Conservation (phyloP, 2,113 vertebrate species). For the Python bivittatus region DNA sequence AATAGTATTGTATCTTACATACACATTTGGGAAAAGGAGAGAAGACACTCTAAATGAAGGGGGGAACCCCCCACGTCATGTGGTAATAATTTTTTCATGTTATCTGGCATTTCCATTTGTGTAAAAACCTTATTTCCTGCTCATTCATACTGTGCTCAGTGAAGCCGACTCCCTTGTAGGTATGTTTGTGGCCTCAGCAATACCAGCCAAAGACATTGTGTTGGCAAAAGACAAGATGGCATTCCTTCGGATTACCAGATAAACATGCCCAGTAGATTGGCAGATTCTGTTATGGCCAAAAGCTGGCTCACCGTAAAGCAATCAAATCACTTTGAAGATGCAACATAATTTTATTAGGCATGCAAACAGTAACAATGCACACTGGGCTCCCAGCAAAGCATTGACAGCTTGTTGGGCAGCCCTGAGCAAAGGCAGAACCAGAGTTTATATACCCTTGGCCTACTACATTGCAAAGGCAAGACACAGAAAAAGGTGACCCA, state of each 20-base stretch:
- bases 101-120: background rate
- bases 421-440: no score
- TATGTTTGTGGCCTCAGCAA: background rate
- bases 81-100: background rate
- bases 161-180: background rate
- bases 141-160: background rate
- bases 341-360: background rate
- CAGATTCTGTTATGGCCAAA: background rate
- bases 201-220: background rate
- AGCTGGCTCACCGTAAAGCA: background rate
- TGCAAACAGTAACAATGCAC: background rate
- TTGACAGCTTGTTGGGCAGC: background rate
- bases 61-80: background rate
- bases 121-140: background rate
- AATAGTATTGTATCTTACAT: background rate
- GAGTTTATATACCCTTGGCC: background rate
- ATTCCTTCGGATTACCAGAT: background rate
- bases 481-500: background rate
- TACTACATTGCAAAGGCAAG: background rate
- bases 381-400: background rate
- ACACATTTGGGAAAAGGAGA: background rate
- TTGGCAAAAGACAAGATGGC: background rate
- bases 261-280: background rate
- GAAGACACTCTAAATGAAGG: background rate
- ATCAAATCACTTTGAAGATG: background rate